Percentiles rank a stretch among this genome's conserved stretches.
These are phyloP conservation scores for Stomatorhinus ivindoensis DNA, from an alignment of 2,113 vertebrate species.

Conservation along the genomic window DNA sequence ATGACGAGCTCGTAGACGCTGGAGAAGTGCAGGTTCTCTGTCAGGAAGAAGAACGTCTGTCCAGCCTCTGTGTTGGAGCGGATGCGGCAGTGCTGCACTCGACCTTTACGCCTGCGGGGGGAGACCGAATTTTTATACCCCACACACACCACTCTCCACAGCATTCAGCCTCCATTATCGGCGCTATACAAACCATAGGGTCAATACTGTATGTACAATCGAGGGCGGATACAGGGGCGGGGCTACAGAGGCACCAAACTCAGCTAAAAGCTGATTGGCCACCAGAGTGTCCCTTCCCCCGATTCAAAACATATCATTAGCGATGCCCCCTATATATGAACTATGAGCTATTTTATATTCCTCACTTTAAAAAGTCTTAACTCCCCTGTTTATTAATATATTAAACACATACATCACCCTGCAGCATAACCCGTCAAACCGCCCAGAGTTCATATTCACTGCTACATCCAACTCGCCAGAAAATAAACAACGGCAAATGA, in stretches of 20 bases:
- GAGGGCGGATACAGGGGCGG: background rate
- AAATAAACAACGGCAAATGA: background rate
- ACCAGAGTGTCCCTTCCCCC: background rate
- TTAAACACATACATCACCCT: background rate
- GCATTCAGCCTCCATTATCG: background rate
- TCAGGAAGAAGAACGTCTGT: conserved; percentile 72
- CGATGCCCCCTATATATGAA: background rate
- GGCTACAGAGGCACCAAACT: background rate
- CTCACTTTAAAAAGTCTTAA: background rate
- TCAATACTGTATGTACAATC: background rate
- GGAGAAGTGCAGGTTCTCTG: conserved; percentile 78
- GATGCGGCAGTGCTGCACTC: conserved; percentile 90
- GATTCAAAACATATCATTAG: background rate
- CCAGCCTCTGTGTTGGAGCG: conserved; percentile 68
- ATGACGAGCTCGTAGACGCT: conserved; percentile 79
- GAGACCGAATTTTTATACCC: background rate
- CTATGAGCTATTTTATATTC: background rate
- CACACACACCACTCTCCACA: background rate
- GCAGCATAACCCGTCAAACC: background rate
- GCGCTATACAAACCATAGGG: background rate
- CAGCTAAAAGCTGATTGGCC: background rate
- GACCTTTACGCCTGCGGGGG: conserved; percentile 69
- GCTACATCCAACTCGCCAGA: background rate
- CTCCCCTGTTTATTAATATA: background rate
- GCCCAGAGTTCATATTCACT: background rate